Base-by-base conservation (phyloP, 2,888 invertebrate species). In the Antheraea assamensis region DNA sequence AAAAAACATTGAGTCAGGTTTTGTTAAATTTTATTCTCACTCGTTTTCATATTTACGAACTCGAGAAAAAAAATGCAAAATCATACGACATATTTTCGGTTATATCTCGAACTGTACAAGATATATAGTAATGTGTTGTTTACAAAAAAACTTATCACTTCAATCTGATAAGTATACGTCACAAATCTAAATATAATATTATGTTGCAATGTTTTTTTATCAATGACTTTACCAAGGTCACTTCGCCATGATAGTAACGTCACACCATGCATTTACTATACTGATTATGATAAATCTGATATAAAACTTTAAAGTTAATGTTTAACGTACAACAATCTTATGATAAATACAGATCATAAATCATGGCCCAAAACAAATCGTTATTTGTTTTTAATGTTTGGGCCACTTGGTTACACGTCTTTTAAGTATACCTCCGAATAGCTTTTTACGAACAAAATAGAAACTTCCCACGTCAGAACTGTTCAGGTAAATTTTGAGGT, bases 111-210 rank as follows among this genome's bases (percentile, higher is more conserved):
- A 64, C 17, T 64, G 17, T 27, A 30, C 61, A 19, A 61, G 0
- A 27, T 61, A 27, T 15, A 17, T 64, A 58, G 10, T 58, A 52
- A 64, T 30, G 30, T 64, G 61, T 27, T 61, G 27, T 61, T 64
- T 64, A 64, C 61, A 64, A 64, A 64, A 64, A 64, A 64, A 64
- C 61, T 64, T 64, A 64, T 64, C 61, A 64, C 61, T 17, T 64
- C 4, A 64, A 64, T 64, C 61, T 64, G 61, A 64, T 30, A 64
- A 24, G 58, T 58, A 64, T 5, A 30, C 61, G 61, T 30, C 30
- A 64, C 61, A 64, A 30, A 30, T 64, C 61, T 64, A 64, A 64
- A 64, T 64, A 64, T 64, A 30, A 17, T 64, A 27, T 58, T 58
- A 58, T 64, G 61, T 64, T 64, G 61, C 27, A 64, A 64, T 64